Evolutionary conservation across 2,888 invertebrate species (phyloP).

Genomic region (Agrilus biguttatus): DNA sequence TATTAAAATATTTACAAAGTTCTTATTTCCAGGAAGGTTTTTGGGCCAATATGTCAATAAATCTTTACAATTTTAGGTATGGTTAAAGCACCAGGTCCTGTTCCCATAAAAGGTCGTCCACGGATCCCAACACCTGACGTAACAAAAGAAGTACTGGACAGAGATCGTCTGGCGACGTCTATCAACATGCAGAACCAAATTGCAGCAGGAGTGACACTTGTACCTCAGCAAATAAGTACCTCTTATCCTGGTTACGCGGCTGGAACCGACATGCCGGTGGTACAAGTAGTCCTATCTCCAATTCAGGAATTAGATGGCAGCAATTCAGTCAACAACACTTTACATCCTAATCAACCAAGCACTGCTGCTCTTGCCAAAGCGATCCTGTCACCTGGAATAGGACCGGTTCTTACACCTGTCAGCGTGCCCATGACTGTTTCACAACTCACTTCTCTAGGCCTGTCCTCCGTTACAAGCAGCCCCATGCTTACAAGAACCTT

Average conservation of each 20-base stretch:
- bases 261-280: conserved; percentile 54
- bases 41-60: no score
- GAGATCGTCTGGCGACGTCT: conserved; percentile 42
- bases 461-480: conserved; percentile 35
- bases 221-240: conserved; percentile 44
- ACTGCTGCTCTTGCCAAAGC: conserved; percentile 69
- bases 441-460: conserved; percentile 39
- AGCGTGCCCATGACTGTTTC: conserved; percentile 45
- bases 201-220: conserved; percentile 49
- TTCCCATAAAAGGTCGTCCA: conserved; percentile 65
- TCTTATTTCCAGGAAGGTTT: no score
- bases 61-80: conserved; percentile 35
- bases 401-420: conserved; percentile 34
- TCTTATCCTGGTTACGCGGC: conserved; percentile 26
- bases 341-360: conserved; percentile 55
- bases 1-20: no score
- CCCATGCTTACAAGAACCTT: conserved; percentile 23
- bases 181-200: conserved; percentile 23
- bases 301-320: conserved; percentile 73
- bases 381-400: conserved; percentile 48
- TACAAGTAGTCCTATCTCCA: conserved; percentile 67
- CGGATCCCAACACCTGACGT: conserved; percentile 82
- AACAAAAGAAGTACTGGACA: conserved; percentile 61
- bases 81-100: conserved; percentile 53
- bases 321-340: conserved; percentile 53